These are phyloP conservation scores for Polietes domitor DNA, from an alignment of 2,888 invertebrate species.

Conservation along the genomic window DNA sequence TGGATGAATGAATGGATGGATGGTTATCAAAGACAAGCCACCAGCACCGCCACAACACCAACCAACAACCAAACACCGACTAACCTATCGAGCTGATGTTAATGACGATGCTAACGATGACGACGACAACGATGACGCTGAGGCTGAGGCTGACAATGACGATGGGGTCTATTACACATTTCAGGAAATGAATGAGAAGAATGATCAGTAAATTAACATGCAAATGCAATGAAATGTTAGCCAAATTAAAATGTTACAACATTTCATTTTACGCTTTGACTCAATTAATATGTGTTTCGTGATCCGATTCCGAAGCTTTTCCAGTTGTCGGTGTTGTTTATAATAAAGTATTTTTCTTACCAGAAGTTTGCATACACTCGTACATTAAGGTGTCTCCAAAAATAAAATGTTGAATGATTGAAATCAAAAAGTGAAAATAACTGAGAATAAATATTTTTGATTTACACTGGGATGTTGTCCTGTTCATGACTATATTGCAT, in stretches of 20 bases:
- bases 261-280: slow-evolving; percentile 23
- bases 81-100: slow-evolving; percentile 32
- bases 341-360: not conserved
- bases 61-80: not conserved
- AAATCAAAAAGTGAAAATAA: too few relatives aligned
- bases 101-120: slow-evolving; percentile 17
- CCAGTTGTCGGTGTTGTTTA: too few relatives aligned
- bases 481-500: too few relatives aligned
- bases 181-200: too few relatives aligned
- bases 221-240: slow-evolving; percentile 53
- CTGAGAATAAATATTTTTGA: too few relatives aligned
- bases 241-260: slow-evolving; percentile 52
- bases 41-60: not conserved
- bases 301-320: too few relatives aligned
- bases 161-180: slow-evolving; percentile 27
- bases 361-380: not conserved
- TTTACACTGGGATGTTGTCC: too few relatives aligned
- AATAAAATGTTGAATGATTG: too few relatives aligned
- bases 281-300: not conserved
- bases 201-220: slow-evolving; percentile 57
- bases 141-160: too few relatives aligned
- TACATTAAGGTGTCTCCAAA: too few relatives aligned
- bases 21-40: not conserved
- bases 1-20: not conserved
- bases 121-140: not conserved